Conservation (phyloP, 2,888 invertebrate species). For the Hydrotaea diabolus region DNA sequence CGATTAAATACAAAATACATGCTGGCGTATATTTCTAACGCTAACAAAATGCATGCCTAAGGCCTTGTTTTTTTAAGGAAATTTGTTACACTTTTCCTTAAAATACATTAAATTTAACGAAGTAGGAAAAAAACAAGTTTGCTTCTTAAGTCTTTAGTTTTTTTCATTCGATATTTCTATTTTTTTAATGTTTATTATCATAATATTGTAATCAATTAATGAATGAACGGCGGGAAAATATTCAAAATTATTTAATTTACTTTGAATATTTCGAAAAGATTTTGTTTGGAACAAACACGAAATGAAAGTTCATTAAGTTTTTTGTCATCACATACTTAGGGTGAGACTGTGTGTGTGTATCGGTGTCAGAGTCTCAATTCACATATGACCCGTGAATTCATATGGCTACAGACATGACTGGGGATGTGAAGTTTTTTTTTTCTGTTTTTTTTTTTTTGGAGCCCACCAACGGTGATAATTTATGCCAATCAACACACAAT, state of each 20-base stretch:
- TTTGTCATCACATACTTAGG: not conserved
- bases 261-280: not conserved
- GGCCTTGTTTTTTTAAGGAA: not conserved
- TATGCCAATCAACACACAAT: constrained; percentile 65
- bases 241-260: not conserved
- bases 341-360: not conserved
- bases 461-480: constrained; percentile 66
- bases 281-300: not conserved
- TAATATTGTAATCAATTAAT: constrained; percentile 9
- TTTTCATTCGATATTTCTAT: too few relatives aligned
- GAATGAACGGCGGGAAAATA: not conserved
- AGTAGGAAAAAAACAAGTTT: not conserved
- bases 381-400: not conserved
- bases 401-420: not conserved
- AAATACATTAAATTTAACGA: not conserved
- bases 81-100: not conserved
- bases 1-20: too few relatives aligned
- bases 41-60: not conserved
- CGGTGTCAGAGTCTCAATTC: too few relatives aligned
- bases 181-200: not conserved
- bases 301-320: constrained; percentile 20
- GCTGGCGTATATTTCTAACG: too few relatives aligned
- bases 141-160: constrained; percentile 5
- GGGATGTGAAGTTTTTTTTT: not conserved
- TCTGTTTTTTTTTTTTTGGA: not conserved